phyloP scores from a whole-genome alignment of 2,888 invertebrate species.

The Rotaria magnacalcarata region DNA sequence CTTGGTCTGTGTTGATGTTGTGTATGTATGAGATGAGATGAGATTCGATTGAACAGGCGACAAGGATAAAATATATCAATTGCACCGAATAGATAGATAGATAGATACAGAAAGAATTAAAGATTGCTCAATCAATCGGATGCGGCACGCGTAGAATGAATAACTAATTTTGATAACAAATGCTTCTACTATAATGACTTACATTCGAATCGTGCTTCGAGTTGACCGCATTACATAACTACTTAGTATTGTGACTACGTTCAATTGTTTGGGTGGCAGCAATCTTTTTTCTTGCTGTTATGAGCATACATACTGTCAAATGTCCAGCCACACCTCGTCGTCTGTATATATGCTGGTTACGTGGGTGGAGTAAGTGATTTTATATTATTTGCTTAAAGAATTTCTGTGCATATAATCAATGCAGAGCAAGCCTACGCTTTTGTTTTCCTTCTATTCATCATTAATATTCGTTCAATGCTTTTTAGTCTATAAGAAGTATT shows the following conservation, averaged over 20 bases:
- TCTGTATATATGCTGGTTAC: not conserved
- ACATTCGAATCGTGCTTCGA: not conserved
- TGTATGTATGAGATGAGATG: not conserved
- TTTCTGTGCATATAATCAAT: not conserved
- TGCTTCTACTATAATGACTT: not conserved
- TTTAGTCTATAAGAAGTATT: not conserved
- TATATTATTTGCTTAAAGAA: not conserved
- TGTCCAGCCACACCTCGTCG: not conserved
- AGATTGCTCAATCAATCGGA: constrained; percentile 28
- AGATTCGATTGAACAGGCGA: constrained; percentile 22
- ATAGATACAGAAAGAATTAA: constrained; percentile 1
- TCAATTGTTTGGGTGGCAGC: not conserved
- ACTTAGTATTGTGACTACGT: not conserved
- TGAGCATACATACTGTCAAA: not conserved
- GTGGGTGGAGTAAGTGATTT: not conserved
- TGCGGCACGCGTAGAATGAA: constrained; percentile 2
- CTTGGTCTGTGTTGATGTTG: not conserved
- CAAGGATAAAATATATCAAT: constrained; percentile 6
- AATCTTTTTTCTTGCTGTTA: not conserved
- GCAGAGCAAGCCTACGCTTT: not conserved
- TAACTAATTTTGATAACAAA: constrained; percentile 12
- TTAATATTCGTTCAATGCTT: not conserved
- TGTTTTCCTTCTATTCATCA: not conserved
- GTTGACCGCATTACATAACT: not conserved
- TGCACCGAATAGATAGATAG: not conserved